Base-by-base conservation (phyloP, 2,888 invertebrate genomes). In the Ceraclea dissimilis region DNA sequence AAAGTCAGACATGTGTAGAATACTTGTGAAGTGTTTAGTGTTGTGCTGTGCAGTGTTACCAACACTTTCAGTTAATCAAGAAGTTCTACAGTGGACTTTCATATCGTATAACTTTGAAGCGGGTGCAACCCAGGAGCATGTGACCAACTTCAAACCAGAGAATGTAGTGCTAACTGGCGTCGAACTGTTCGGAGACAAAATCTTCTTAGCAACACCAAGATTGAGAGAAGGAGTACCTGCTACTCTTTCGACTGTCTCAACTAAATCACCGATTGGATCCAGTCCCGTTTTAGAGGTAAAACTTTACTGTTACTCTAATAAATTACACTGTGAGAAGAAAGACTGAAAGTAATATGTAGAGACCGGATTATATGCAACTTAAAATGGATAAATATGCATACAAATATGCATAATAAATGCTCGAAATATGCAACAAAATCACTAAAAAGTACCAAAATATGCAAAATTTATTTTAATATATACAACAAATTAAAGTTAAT, bases 131-230 rank as follows among this genome's bases (percentile, higher is more conserved):
- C 44, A 52, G 4, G 61, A 57, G 20, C 69, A 67, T 50, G 62
- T 68, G 11, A 66, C 66, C 2, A 65, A 67, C 68, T 86, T 79
- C 68, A 82, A 82, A 61, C 85, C 88, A 0, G 84, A 86, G 67
- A 88, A 88, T 69, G 82, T 86, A 0, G 83, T 89, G 2, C 82
- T 87, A 34, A 90, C 90, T 0, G 90, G 91, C 1, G 67, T 91
- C 59, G 89, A 88, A 66, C 74, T 90, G 26, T 81, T 81, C 2
- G 79, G 81, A 71, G 84, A 89, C 65, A 76, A 85, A 59, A 73
- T 91, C 21, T 90, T 89, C 67, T 59, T 92, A n/a, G 83, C 88
- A 1, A 82, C 84, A 11, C 91, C 91, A 0, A 75, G 91, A 55
- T 70, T 90, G 22, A 78, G 88, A 56, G 79, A 82, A 0, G 91